A percentile compares a stretch with the other conserved stretches of the same genome.
Evolutionary conservation across 2,113 vertebrate species (phyloP).

Genomic region (Semnopithecus entellus): DNA sequence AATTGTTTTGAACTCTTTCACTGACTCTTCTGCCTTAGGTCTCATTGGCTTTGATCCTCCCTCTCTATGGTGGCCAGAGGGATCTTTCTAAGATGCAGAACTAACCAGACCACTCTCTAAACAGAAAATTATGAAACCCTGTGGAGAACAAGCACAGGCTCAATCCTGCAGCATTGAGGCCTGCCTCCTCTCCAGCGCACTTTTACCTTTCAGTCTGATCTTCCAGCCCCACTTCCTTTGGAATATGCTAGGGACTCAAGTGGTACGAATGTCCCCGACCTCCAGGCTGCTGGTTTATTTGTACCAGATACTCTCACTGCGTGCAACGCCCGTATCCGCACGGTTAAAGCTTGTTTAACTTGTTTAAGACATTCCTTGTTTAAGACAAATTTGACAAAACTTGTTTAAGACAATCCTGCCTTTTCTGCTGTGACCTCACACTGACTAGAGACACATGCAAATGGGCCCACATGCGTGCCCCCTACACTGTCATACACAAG

Average conservation of each 20-base stretch:
- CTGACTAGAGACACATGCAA: background rate
- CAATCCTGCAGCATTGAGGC: accelerated
- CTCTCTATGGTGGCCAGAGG: background rate
- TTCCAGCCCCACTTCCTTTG: background rate
- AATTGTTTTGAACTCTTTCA: background rate
- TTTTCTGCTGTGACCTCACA: background rate
- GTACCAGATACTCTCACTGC: accelerated
- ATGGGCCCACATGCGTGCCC: accelerated
- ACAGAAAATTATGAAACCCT: background rate
- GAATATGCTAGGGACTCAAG: no score
- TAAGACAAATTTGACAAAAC: no score
- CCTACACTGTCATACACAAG: accelerated
- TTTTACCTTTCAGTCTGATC: background rate
- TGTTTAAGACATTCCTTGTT: background rate
- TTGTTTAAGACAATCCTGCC: background rate
- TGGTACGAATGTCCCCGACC: background rate
- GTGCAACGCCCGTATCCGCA: background rate
- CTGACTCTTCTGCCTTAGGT: no score
- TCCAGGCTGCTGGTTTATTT: background rate
- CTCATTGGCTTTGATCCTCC: background rate
- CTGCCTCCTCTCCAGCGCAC: background rate
- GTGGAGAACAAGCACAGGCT: background rate
- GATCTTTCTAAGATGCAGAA: background rate
- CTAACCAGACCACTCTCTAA: background rate
- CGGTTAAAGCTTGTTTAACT: no score